Conservation (phyloP, 2,888 invertebrate species). For the Tipula lateralis region DNA sequence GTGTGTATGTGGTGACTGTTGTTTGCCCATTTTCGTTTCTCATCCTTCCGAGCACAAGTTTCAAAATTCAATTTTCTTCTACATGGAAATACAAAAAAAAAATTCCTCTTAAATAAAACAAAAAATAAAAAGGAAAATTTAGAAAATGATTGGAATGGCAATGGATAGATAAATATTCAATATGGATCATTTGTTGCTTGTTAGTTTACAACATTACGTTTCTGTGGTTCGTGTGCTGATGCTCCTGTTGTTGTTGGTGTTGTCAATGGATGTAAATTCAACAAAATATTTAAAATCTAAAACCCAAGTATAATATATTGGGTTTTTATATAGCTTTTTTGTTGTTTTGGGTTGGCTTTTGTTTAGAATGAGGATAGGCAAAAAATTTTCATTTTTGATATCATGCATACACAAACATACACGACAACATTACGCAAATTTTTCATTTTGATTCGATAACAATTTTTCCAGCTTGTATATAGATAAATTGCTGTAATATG, state of each 20-base stretch:
- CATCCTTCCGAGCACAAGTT: background rate
- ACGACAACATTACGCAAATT: background rate
- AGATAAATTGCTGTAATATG: background rate
- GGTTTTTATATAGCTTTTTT: background rate
- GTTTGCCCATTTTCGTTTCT: background rate
- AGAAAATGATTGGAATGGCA: background rate
- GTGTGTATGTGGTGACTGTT: background rate
- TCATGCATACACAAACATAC: background rate
- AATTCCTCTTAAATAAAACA: background rate
- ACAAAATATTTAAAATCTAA: background rate
- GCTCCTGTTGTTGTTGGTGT: background rate
- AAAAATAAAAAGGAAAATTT: background rate
- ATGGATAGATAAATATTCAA: background rate
- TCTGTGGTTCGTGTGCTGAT: background rate
- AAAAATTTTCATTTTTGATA: background rate
- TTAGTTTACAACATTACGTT: background rate
- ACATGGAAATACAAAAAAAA: background rate
- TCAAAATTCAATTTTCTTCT: background rate
- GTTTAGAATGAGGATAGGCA: background rate
- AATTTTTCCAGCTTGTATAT: background rate
- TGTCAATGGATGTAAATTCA: background rate
- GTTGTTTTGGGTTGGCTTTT: background rate
- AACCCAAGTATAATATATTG: background rate
- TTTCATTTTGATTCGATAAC: background rate
- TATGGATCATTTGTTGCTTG: background rate